These are phyloP conservation scores for Whitmania pigra DNA, from an alignment of 1,140 invertebrate species.

Conservation along the genomic window DNA sequence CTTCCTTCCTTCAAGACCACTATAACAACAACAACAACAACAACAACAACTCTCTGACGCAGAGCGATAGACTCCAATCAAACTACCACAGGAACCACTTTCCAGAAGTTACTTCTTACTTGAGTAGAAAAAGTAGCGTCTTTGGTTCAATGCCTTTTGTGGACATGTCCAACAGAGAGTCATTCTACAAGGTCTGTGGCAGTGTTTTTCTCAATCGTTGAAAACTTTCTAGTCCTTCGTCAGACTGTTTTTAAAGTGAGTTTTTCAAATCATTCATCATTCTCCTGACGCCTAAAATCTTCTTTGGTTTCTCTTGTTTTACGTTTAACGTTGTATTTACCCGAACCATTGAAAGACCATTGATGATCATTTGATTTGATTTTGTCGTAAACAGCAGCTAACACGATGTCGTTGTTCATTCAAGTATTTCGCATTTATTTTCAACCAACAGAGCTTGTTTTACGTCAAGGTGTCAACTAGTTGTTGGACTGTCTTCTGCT, in stretches of 20 bases:
- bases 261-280: no score
- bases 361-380: no score
- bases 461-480: no score
- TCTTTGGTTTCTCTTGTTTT: no score
- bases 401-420: no score
- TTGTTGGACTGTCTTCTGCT: no score
- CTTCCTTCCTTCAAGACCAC: neutral
- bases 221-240: neutral
- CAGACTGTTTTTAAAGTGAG: neutral
- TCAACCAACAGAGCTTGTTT: no score
- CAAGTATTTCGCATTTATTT: no score
- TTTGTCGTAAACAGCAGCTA: no score
- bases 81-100: neutral
- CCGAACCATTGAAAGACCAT: no score
- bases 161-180: constrained; percentile 10
- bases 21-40: constrained; percentile 10
- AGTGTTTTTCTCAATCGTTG: constrained; percentile 9
- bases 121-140: neutral
- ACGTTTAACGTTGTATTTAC: no score
- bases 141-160: constrained; percentile 7
- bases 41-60: neutral
- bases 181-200: constrained; percentile 10
- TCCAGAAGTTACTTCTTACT: constrained; percentile 2
- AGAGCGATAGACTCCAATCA: neutral
- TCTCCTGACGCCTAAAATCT: no score